phyloP scores from a whole-genome alignment of 2,888 invertebrate species.

The Charanyca ferruginea region DNA sequence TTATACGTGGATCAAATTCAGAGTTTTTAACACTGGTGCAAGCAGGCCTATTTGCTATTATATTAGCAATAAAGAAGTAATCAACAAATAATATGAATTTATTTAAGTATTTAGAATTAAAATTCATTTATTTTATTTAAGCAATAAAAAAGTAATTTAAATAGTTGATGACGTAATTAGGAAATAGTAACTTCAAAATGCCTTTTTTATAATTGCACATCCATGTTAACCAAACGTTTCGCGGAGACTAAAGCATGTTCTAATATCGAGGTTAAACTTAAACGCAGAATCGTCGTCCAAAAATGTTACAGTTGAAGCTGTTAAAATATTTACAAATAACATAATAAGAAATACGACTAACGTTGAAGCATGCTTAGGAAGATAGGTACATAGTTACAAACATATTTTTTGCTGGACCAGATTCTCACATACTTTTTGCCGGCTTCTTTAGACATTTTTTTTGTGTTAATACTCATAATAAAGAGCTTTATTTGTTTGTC shows the following conservation, averaged over 20 bases:
- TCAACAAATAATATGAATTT: no score
- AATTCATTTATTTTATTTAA: no score
- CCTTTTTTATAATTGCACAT: background rate
- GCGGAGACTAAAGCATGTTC: conserved; percentile 2
- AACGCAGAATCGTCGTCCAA: conserved; percentile 32
- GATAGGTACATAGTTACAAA: background rate
- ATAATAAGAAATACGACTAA: background rate
- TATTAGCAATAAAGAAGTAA: no score
- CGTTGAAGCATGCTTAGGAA: background rate
- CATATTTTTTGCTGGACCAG: conserved; percentile 1
- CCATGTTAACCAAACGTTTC: conserved; percentile 19
- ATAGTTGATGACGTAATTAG: no score
- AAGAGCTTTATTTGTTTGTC: conserved; percentile 20
- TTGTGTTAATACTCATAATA: conserved; percentile 5
- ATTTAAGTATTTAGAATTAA: no score
- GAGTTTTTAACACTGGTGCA: no score
- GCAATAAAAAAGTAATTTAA: no score
- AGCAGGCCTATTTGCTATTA: no score
- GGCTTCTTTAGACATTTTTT: conserved; percentile 21
- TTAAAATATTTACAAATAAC: conserved; percentile 16
- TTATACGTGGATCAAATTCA: no score
- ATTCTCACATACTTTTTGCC: conserved; percentile 3
- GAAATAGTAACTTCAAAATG: no score
- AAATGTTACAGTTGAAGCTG: conserved; percentile 15
- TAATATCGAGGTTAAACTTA: conserved; percentile 16